Evolutionary conservation across 1,140 invertebrate genomes (phyloP), one percentile per base, ranked within the genome.

Genomic region (Pectinophora gossypiella): DNA sequence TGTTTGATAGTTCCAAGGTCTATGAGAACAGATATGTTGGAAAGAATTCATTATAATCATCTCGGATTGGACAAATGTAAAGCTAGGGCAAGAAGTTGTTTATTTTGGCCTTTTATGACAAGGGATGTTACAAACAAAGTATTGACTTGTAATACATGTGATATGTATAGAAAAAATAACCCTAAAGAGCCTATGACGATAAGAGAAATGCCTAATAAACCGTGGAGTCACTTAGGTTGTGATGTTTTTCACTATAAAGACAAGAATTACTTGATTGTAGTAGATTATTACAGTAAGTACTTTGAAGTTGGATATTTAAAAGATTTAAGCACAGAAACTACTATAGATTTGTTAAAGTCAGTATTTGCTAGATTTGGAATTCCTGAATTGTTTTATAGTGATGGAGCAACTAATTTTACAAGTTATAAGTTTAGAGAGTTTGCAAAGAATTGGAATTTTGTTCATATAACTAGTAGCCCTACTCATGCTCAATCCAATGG

Each of bases 21-120:
- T 66, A 52, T 21, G 67, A 48, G 35, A 68, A 79, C 74, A 64
- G 58, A 59, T 43, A 42, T 69, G 47, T 19, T 60, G n/a, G n/a
- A n/a, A n/a, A n/a, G n/a, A n/a, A 35, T 47, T 86, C 5, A 60
- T 89, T 7, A 77, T 89, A 19, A n/a, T 87, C 85, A 10, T 48
- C 48, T 20, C 56, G 40, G 78, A 79, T 38, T 83, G 82, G 58
- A 75, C 64, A 46, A 71, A n/a, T n/a, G n/a, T n/a, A n/a, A n/a
- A 44, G 15, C 21, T 19, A 45, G 40, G 10, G 48, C 48, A n/a
- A n/a, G n/a, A n/a, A n/a, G n/a, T n/a, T n/a, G n/a, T n/a, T n/a
- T n/a, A n/a, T 51, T 51, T 51, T 51, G 38, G 49, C 49, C 49
- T 1, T 21, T 21, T 13, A 40, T 40, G 48, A 13, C 38, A 21